phyloP scores from a whole-genome alignment of 2,797 vertebrate species.

The Pempheris klunzingeri region DNA sequence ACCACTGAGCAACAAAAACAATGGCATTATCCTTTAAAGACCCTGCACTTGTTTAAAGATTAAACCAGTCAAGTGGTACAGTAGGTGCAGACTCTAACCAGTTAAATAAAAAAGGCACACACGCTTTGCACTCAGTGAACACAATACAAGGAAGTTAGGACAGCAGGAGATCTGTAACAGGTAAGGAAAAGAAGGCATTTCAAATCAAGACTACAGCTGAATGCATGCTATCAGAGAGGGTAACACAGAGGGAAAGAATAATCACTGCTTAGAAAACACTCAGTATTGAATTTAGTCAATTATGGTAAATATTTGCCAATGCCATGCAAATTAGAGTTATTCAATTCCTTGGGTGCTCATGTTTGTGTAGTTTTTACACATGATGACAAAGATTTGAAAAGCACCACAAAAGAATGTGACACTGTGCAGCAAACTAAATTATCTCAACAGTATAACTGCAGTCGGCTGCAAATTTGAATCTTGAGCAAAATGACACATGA shows the following conservation, averaged over 20 bases:
- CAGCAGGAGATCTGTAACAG: slow-evolving; percentile 29
- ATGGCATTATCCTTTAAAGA: neutral
- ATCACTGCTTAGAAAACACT: slow-evolving; percentile 57
- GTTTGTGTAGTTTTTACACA: slow-evolving; percentile 12
- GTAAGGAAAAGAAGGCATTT: slow-evolving; percentile 34
- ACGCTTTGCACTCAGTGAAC: slow-evolving; percentile 32
- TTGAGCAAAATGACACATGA: slow-evolving; percentile 45
- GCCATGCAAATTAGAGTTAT: slow-evolving; percentile 67
- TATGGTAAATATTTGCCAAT: slow-evolving; percentile 53
- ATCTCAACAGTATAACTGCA: slow-evolving; percentile 27
- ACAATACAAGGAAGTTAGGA: slow-evolving; percentile 37
- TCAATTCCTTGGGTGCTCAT: slow-evolving; percentile 15
- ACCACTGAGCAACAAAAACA: slow-evolving; percentile 4
- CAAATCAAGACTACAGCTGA: slow-evolving; percentile 35
- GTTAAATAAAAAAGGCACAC: slow-evolving; percentile 20
- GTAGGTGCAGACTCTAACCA: slow-evolving; percentile 8
- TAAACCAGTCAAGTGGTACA: neutral
- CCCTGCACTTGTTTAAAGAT: neutral
- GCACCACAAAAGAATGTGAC: slow-evolving; percentile 3
- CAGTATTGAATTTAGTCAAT: slow-evolving; percentile 41
- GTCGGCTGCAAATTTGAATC: slow-evolving; percentile 38
- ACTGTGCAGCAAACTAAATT: slow-evolving; percentile 27
- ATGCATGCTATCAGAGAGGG: slow-evolving; percentile 64
- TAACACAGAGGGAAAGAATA: slow-evolving; percentile 41
- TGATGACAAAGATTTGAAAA: slow-evolving; percentile 22